Base-by-base conservation (phyloP, 1,140 invertebrate species). In the Pseudomyrmex sp. region DNA sequence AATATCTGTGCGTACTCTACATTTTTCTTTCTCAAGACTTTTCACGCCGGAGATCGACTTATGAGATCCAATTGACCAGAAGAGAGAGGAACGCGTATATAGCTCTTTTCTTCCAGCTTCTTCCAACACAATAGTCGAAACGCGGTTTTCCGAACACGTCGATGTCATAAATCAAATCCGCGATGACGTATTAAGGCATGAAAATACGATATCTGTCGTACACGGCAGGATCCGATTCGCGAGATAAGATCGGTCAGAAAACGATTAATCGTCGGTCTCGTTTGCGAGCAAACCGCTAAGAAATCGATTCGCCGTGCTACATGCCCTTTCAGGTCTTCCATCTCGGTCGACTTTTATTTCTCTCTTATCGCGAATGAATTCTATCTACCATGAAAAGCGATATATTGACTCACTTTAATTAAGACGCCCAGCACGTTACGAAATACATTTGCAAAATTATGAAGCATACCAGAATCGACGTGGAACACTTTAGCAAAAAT, bases 101-200 rank as follows among this genome's bases (percentile, higher is more conserved):
- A 48, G 26, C 9, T 73, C 62, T 73, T 66, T 35, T 35, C 35
- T 35, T 23, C n/a, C 54, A 59, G 65, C 44, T 23, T 56, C 35
- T 35, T 35, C 35, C n/a, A 59, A 13, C 13, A 56, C 50, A 63
- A 50, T 66, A 66, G 5, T 50, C 74, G 35, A 7, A 54, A 3
- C 1, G 10, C 7, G 10, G n/a, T 72, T 35, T 56, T 56, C 5
- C 7, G 15, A 15, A 50, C 46, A 65, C 13, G 18, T 20, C 15
- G 15, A 56, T 13, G 58, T 26, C 59, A 26, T 65, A 77, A 83
- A 86, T 87, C 70, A 86, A 86, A 83, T 87, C 83, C 50, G 54
- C 8, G 26, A 46, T 20, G 48, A 13, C n/a, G 35, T 23, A 61
- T 46, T 63, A 44, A 18, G 35, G 20, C 5, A 48, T 12, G 68